A percentile compares a stretch with the other conserved stretches of the same genome.
Conservation (phyloP, 1,140 invertebrate genomes). For the Bombus confusus region DNA sequence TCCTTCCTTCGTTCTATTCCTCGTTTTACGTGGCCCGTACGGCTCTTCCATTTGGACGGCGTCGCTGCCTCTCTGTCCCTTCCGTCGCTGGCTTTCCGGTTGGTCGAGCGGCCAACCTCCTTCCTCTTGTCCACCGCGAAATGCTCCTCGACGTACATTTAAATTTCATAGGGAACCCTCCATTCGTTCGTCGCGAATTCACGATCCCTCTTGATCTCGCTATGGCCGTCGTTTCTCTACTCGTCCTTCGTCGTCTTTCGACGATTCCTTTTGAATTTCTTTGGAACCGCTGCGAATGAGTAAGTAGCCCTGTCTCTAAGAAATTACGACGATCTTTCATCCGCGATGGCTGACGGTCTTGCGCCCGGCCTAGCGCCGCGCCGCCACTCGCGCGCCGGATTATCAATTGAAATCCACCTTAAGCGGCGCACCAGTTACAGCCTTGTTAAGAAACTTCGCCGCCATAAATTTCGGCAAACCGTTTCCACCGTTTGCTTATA, state of each 20-base stretch:
- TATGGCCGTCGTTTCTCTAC: too few species aligned
- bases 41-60: slow-evolving; percentile 23
- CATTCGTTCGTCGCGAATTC: slow-evolving; percentile 64
- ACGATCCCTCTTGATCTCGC: slow-evolving; percentile 54
- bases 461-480: slow-evolving; percentile 54
- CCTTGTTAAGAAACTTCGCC: slow-evolving; percentile 60
- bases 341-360: slow-evolving; percentile 16
- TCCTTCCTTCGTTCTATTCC: slow-evolving; percentile 17
- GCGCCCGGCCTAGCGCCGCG: not conserved
- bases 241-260: not conserved
- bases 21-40: not conserved
- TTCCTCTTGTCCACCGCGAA: slow-evolving; percentile 59
- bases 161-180: slow-evolving; percentile 75
- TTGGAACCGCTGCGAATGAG: slow-evolving; percentile 36
- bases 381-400: slow-evolving; percentile 25
- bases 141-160: slow-evolving; percentile 74
- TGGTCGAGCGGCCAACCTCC: slow-evolving; percentile 29
- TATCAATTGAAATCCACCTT: slow-evolving; percentile 60
- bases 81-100: slow-evolving; percentile 29
- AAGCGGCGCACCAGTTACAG: slow-evolving; percentile 57
- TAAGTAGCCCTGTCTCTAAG: slow-evolving; percentile 41
- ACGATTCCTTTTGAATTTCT: slow-evolving; percentile 34
- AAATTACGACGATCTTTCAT: slow-evolving; percentile 59
- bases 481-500: slow-evolving; percentile 39
- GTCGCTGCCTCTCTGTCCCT: not conserved